Conservation (phyloP, 2,888 invertebrate genomes). For the Brachypterus glaber region DNA sequence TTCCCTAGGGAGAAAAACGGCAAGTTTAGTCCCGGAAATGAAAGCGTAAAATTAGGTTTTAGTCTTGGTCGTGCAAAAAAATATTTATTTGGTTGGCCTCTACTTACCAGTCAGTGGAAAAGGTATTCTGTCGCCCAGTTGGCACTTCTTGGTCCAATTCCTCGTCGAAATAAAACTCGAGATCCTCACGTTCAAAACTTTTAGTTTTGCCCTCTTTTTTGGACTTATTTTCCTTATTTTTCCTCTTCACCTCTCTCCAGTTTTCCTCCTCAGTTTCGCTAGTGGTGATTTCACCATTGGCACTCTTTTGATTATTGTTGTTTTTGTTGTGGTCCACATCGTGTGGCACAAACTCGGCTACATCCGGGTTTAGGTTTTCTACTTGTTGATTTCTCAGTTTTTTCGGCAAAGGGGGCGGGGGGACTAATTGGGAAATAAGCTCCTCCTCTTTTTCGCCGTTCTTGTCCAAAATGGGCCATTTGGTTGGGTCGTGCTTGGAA, state of each 20-base stretch:
- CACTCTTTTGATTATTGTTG: conserved; percentile 15
- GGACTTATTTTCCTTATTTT: conserved; percentile 35
- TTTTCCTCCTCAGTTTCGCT: conserved; percentile 35
- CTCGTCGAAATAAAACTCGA: conserved; percentile 96
- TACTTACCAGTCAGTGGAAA: conserved; percentile 63
- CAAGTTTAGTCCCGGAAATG: no score
- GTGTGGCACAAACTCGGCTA: conserved; percentile 72
- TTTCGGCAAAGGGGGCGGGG: conserved; percentile 63
- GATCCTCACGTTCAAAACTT: conserved; percentile 56
- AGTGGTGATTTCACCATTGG: conserved; percentile 5
- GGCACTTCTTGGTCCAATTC: conserved; percentile 71
- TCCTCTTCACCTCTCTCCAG: conserved; percentile 50
- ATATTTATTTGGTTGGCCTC: no score
- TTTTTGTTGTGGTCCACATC: conserved; percentile 23
- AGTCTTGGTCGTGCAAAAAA: no score
- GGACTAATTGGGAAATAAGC: conserved; percentile 53
- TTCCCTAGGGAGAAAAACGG: no score
- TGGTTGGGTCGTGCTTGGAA: conserved; percentile 69
- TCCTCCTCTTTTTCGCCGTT: conserved; percentile 28
- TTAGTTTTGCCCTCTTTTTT: conserved; percentile 28
- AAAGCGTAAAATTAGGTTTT: no score
- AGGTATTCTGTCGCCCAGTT: conserved; percentile 70
- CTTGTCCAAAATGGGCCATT: conserved; percentile 78
- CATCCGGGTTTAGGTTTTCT: conserved; percentile 72
- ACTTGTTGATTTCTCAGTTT: conserved; percentile 41